Evolutionary conservation across 2,888 invertebrate species (phyloP).

Genomic region (Phania funesta): DNA sequence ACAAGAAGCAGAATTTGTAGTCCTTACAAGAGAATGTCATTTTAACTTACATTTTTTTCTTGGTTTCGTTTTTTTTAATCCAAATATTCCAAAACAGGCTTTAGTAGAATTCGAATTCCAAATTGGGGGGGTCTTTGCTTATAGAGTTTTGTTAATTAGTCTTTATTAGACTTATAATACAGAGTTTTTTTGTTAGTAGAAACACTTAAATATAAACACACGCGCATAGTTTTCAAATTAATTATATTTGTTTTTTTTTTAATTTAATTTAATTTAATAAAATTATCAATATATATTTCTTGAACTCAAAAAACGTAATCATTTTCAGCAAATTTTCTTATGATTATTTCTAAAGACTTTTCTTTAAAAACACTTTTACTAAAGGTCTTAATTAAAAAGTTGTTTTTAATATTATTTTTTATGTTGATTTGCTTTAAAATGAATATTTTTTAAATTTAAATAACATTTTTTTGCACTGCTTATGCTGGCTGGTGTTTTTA

Average conservation of each 20-base stretch:
- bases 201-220: constrained; percentile 31
- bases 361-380: neutral
- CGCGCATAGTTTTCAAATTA: neutral
- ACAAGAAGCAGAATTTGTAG: too few species aligned
- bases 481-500: too few species aligned
- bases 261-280: neutral
- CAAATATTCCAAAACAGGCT: neutral
- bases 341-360: neutral
- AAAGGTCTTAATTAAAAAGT: neutral
- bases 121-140: neutral
- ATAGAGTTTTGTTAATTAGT: neutral
- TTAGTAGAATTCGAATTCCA: neutral
- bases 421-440: neutral
- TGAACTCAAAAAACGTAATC: neutral
- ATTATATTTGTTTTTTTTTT: neutral
- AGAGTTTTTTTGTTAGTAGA: constrained; percentile 2
- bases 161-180: neutral
- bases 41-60: neutral
- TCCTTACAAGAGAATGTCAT: neutral
- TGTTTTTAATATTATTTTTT: neutral
- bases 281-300: neutral
- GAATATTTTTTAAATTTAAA: neutral
- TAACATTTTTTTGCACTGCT: constrained; percentile 4
- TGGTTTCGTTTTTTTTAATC: neutral
- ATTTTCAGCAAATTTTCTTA: neutral